Conservation (phyloP, 2,113 vertebrate species). For the Gobio gobio region DNA sequence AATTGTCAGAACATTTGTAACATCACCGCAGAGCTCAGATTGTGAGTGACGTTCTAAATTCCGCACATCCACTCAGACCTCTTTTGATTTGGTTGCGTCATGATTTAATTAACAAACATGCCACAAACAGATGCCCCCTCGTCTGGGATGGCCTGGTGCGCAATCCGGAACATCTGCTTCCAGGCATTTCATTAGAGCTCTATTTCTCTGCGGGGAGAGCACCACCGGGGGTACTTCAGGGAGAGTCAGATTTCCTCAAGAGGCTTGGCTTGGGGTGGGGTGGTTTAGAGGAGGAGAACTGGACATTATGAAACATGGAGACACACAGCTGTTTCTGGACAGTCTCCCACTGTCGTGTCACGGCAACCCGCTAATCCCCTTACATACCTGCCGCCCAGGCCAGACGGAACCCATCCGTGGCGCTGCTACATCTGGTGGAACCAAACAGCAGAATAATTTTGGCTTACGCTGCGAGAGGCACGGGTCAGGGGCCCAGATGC, state of each 20-base stretch:
- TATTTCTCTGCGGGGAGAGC: neutral
- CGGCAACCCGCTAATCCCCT: conserved; percentile 72
- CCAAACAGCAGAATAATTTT: conserved; percentile 69
- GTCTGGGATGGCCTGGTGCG: conserved; percentile 11
- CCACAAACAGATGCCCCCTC: conserved; percentile 43
- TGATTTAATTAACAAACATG: conserved; percentile 41
- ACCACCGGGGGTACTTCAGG: conserved; percentile 48
- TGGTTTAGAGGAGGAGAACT: conserved; percentile 60
- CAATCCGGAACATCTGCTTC: conserved; percentile 54
- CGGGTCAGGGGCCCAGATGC: conserved; percentile 48
- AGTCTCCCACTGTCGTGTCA: conserved; percentile 68
- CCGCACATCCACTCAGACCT: neutral
- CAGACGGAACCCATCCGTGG: conserved; percentile 61
- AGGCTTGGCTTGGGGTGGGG: conserved; percentile 29
- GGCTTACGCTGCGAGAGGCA: conserved; percentile 58
- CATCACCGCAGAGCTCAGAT: neutral
- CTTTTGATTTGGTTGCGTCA: conserved; percentile 40
- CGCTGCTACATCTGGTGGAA: conserved; percentile 66
- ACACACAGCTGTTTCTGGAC: conserved; percentile 76
- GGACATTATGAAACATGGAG: conserved; percentile 73
- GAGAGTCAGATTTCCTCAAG: conserved; percentile 66
- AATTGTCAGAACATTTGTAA: conserved; percentile 9
- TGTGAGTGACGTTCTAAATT: neutral
- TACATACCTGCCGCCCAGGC: conserved; percentile 67
- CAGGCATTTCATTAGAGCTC: conserved; percentile 51